Base-by-base conservation (phyloP, 1,140 invertebrate genomes). In the Magallana angulata region DNA sequence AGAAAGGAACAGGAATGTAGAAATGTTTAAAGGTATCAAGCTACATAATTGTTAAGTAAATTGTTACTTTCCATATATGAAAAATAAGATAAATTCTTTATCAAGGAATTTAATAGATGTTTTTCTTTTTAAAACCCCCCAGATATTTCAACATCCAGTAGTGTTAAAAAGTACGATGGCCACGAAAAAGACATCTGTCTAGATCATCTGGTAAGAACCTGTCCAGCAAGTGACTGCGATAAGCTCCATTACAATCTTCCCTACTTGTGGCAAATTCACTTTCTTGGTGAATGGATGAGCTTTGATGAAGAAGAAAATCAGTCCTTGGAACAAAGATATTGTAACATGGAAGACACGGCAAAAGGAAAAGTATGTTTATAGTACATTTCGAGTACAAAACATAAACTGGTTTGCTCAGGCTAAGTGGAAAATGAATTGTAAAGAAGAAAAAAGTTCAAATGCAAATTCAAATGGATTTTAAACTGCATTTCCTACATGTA, bases 221-320 rank as follows among this genome's bases (percentile, higher is more conserved):
- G 86, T 59, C 58, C 18, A 56, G 30, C 14, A 8, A 30, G 36
- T 12, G 11, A 8, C 12, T 87, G 86, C 57, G 1, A n/a, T 9
- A 48, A 68, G 16, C 57, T 64, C 56, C 86, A 87, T 48, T 24
- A 36, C 24, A 16, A 24, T 14, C 60, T 87, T 7, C 86, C 86
- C 12, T 87, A 87, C 81, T 6, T 87, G 0, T 87, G 86, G 86
- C 86, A 87, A 59, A n/a, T 83, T 14, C 58, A 83, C 12, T 8
- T 83, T 6, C 12, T 57, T 57, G 58, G 56, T 7, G 62, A 87
- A 14, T 87, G 86, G 86, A 11, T 58, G 12, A 82, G 76, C 18
- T 83, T 87, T 87, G 9, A 68, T 36, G 68, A 76, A 30, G 24
- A 36, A 30, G 59, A 83, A n/a, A 87, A 83, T 24, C 24, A 82